phyloP scores from a whole-genome alignment of 2,797 vertebrate species.

The Petrocephalus schoutedeni region DNA sequence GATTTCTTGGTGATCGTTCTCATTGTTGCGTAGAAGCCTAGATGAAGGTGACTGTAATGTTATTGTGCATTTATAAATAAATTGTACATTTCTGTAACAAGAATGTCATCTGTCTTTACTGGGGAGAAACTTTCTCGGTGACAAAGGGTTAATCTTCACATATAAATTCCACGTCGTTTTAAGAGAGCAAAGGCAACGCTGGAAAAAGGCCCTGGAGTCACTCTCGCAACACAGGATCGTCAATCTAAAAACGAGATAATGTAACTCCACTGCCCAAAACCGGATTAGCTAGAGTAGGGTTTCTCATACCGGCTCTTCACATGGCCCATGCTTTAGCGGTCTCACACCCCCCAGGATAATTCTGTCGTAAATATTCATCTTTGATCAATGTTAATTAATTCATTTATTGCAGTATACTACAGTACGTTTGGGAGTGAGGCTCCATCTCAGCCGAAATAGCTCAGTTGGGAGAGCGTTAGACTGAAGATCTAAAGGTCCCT shows the following conservation, averaged over 20 bases:
- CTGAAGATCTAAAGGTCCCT: conserved; percentile 43
- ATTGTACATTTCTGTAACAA: neutral
- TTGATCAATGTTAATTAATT: too few species aligned
- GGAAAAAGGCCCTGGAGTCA: neutral
- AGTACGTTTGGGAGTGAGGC: fast-evolving
- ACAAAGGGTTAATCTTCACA: neutral
- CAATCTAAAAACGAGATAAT: neutral
- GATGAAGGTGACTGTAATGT: neutral
- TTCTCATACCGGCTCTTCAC: neutral
- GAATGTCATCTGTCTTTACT: neutral
- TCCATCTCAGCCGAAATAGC: conserved; percentile 24
- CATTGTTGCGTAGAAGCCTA: neutral
- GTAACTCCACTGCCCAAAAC: neutral
- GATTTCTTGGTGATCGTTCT: neutral
- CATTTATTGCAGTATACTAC: neutral
- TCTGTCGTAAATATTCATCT: neutral
- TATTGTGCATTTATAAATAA: neutral
- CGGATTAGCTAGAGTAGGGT: neutral
- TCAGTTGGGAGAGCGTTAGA: conserved; percentile 42
- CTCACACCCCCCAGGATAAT: neutral
- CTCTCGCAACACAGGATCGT: neutral
- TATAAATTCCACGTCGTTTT: neutral
- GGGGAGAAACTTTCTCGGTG: neutral
- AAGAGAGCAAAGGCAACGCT: neutral
- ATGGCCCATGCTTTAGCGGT: neutral